Conservation (phyloP, 2,888 invertebrate species). For the Mechanitis mazaeus region DNA sequence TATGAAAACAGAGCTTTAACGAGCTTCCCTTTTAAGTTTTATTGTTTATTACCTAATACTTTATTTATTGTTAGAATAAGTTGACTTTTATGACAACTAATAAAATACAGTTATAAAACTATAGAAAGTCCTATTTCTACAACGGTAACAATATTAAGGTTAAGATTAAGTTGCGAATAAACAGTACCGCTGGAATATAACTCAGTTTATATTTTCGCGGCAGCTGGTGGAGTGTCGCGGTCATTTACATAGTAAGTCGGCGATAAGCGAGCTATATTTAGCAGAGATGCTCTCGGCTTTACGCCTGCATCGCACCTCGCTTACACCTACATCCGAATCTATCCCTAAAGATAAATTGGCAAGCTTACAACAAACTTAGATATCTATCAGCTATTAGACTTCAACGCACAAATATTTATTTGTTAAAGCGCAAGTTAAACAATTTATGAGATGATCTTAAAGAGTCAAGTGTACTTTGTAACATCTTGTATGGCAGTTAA, state of each 20-base stretch:
- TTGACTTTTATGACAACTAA: no score
- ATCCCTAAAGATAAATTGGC: constrained; percentile 29
- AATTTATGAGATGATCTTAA: constrained; percentile 8
- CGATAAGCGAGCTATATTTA: constrained; percentile 75
- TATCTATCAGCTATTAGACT: constrained; percentile 26
- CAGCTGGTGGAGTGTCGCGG: constrained; percentile 70
- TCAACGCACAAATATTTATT: constrained; percentile 27
- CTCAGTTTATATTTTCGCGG: constrained; percentile 59
- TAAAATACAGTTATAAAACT: no score
- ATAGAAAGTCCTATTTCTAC: no score
- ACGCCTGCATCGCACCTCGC: constrained; percentile 43
- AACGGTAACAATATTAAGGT: no score
- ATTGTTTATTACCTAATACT: no score
- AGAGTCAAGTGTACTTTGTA: constrained; percentile 51
- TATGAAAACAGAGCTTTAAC: not conserved
- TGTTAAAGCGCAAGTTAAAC: not conserved
- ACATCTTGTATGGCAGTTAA: constrained; percentile 48
- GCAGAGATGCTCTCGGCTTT: constrained; percentile 53
- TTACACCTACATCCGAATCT: constrained; percentile 46
- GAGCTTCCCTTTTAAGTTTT: no score
- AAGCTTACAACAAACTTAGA: constrained; percentile 20
- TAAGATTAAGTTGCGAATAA: no score
- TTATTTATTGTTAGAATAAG: no score
- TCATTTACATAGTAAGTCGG: constrained; percentile 73
- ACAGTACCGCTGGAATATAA: no score